Base-by-base conservation (phyloP, 2,888 invertebrate genomes). In the Oxyteleia sp. region DNA sequence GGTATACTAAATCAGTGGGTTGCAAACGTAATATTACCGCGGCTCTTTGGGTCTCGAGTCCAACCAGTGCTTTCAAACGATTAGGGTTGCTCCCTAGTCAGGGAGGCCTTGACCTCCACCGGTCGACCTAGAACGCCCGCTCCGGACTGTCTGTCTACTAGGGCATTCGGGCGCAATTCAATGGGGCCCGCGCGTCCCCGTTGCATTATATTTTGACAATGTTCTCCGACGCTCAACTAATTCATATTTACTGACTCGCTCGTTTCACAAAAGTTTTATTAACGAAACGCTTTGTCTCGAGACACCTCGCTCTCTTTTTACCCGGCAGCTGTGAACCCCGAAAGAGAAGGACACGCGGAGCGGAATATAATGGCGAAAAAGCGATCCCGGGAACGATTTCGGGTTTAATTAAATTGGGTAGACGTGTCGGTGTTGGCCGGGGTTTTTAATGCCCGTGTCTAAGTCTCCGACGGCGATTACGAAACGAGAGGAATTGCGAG, bases 101-200 rank as follows among this genome's bases (percentile, higher is more conserved):
- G 86, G 82, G 87, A 90, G 91, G 86, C 92, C 93, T 92, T 92
- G 92, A 93, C 92, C 93, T 92, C 90, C 87, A 90, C 84, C 88
- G 87, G 88, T 88, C 90, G 91, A 91, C 90, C 91, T 90, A 93
- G 89, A 92, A 90, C 89, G 87, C 84, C 88, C 88, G 88, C 88
- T 69, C 69, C 69, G 72, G 59, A 76, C 79, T 80, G 63, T 75
- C 79, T 72, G 80, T 76, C 80, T 82, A 85, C 64, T 83, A 68
- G 78, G 69, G 71, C 75, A 81, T 78, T 74, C 84, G 76, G 66
- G 53, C 66, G 68, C 66, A 69, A 74, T 83, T 81, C 78, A 78
- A 83, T 81, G 71, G 74, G 68, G 68, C 78, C 59, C 57, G 71
- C 45, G 55, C 45, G 63, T 68, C 69, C 75, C 71, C 53, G 59